Conservation (phyloP, 1,140 invertebrate species). For the Drosophila melanogaster region DNA sequence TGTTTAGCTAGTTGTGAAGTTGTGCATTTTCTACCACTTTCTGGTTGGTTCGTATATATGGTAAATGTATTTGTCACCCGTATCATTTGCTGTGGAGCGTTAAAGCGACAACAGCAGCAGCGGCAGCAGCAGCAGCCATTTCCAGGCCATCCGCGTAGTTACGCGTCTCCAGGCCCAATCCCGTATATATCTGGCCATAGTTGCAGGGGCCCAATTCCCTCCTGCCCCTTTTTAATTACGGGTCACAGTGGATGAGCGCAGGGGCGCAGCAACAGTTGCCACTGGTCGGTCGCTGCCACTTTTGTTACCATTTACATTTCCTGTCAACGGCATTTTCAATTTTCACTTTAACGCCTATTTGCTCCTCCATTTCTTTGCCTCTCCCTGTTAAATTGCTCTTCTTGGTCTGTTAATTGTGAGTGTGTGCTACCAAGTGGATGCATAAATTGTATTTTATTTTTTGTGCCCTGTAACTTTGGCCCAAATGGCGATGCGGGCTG, state of each 20-base stretch:
- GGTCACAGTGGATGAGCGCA: slow-evolving; percentile 71
- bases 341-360: slow-evolving; percentile 80
- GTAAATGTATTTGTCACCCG: slow-evolving; percentile 78
- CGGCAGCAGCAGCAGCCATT: slow-evolving; percentile 28
- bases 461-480: slow-evolving; percentile 58
- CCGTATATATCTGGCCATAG: slow-evolving; percentile 62
- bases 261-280: slow-evolving; percentile 36
- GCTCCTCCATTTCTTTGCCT: slow-evolving; percentile 56
- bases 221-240: slow-evolving; percentile 64
- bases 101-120: slow-evolving; percentile 70
- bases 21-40: slow-evolving; percentile 62
- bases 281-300: slow-evolving; percentile 29
- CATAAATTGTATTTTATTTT: slow-evolving; percentile 77
- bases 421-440: slow-evolving; percentile 65
- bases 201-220: slow-evolving; percentile 1
- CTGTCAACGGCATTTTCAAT: slow-evolving; percentile 69
- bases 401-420: slow-evolving; percentile 57
- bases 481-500: slow-evolving; percentile 76
- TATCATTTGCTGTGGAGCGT: slow-evolving; percentile 76
- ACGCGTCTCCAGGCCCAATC: slow-evolving; percentile 74
- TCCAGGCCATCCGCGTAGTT: slow-evolving; percentile 42
- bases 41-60: slow-evolving; percentile 5
- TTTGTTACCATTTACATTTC: slow-evolving; percentile 62
- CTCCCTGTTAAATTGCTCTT: slow-evolving; percentile 29
- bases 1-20: slow-evolving; percentile 47